phyloP scores from a whole-genome alignment of 1,140 invertebrate genomes.

The Laupala kohalensis region DNA sequence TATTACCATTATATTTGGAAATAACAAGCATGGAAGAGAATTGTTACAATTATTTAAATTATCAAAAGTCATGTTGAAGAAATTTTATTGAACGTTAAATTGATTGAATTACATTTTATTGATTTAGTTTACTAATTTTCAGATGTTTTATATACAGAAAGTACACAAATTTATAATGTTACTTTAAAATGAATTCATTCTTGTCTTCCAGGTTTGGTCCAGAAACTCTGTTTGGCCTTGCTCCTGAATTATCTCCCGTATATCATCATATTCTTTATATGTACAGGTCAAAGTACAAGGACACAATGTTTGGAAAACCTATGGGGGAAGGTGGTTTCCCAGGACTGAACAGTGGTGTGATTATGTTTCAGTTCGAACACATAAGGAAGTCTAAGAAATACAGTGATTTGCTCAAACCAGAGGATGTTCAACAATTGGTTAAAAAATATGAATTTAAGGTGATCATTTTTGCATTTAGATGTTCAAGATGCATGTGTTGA shows the following conservation, averaged over 20 bases:
- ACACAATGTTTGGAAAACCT: slow-evolving; percentile 39
- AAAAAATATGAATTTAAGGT: slow-evolving; percentile 54
- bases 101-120: no score
- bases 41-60: no score
- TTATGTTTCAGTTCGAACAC: slow-evolving; percentile 56
- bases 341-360: slow-evolving; percentile 70
- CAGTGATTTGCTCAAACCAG: slow-evolving; percentile 38
- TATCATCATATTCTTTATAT: slow-evolving; percentile 62
- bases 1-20: not conserved
- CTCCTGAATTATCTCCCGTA: slow-evolving; percentile 65
- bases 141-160: no score
- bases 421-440: slow-evolving; percentile 42
- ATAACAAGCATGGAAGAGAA: no score
- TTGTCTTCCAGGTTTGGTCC: slow-evolving; percentile 26
- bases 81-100: no score
- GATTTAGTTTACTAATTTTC: no score
- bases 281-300: slow-evolving; percentile 47
- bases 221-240: slow-evolving; percentile 55
- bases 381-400: slow-evolving; percentile 49
- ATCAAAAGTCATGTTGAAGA: no score
- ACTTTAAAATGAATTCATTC: not conserved
- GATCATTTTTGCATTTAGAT: slow-evolving; percentile 5
- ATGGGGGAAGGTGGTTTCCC: slow-evolving; percentile 44
- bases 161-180: no score
- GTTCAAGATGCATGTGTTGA: no score